Conservation (phyloP, 1,140 invertebrate genomes). For the Drosophila aff. region DNA sequence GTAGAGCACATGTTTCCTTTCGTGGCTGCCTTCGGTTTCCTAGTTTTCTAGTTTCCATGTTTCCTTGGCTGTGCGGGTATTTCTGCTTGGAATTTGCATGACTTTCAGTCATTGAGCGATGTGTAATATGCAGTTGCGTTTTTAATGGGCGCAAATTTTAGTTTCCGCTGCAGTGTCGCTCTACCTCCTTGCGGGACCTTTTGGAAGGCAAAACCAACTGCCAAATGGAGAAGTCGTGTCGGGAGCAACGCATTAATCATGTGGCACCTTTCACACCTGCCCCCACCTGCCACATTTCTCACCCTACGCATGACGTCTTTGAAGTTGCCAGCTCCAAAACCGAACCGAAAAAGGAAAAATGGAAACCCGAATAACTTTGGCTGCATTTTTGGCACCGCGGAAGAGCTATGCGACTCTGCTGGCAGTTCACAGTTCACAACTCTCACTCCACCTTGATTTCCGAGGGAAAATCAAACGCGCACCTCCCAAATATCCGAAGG, state of each 20-base stretch:
- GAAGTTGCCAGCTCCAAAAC: conserved; percentile 25
- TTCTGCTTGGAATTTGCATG: conserved; percentile 36
- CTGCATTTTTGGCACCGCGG: conserved; percentile 31
- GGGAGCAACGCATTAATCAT: conserved; percentile 37
- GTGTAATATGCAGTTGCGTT: conserved; percentile 54
- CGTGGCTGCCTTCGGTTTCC: conserved; percentile 7
- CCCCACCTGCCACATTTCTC: conserved; percentile 37
- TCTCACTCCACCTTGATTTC: not conserved
- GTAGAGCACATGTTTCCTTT: conserved; percentile 4
- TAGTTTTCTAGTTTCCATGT: not conserved
- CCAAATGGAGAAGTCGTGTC: conserved; percentile 50
- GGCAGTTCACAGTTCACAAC: conserved; percentile 29
- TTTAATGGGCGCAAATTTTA: conserved; percentile 48
- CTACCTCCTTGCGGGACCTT: conserved; percentile 17
- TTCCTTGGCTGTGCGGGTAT: conserved; percentile 15
- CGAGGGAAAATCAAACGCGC: conserved; percentile 20
- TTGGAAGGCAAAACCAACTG: conserved; percentile 9
- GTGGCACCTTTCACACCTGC: conserved; percentile 21
- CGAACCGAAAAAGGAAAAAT: conserved; percentile 8
- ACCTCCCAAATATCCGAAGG: not conserved
- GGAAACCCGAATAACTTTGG: conserved; percentile 23
- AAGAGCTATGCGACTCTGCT: conserved; percentile 28
- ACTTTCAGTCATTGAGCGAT: conserved; percentile 20
- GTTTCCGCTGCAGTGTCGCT: conserved; percentile 19
- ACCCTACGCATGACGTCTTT: conserved; percentile 43